A percentile compares a stretch with the other conserved stretches of the same genome.
Evolutionary conservation across 1,140 invertebrate species (phyloP).

Genomic region (Drosophila gunungcola): DNA sequence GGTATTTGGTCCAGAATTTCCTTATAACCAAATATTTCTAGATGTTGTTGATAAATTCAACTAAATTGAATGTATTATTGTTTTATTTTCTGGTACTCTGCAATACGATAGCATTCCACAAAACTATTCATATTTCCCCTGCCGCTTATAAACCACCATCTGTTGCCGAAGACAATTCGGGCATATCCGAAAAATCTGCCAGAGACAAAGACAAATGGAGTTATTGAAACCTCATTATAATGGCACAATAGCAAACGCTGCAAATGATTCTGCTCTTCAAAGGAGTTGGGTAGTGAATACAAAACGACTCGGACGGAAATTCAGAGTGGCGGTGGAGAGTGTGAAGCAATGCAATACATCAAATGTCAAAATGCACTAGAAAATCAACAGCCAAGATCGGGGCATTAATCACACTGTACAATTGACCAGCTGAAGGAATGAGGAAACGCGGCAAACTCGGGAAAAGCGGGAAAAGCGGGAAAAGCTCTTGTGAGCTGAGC

Average conservation of each 20-base stretch:
- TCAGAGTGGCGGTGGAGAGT: conserved; percentile 4
- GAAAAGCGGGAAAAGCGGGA: conserved; percentile 27
- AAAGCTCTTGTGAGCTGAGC: conserved; percentile 32
- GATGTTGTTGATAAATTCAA: too few species aligned
- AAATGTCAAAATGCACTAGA: conserved; percentile 80
- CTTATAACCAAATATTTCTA: too few species aligned
- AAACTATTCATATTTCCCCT: conserved; percentile 13
- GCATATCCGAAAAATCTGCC: conserved; percentile 51
- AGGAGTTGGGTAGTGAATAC: neutral
- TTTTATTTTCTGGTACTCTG: neutral
- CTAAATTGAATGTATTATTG: too few species aligned
- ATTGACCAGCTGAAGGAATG: conserved; percentile 45
- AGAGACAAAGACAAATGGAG: conserved; percentile 78
- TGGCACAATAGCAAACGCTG: conserved; percentile 61
- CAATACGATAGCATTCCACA: conserved; percentile 8
- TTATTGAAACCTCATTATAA: conserved; percentile 81
- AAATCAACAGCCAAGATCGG: conserved; percentile 75
- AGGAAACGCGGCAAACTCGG: conserved; percentile 11
- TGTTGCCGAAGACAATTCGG: conserved; percentile 33
- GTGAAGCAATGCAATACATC: conserved; percentile 72
- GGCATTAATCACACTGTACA: conserved; percentile 73
- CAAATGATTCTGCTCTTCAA: conserved; percentile 9
- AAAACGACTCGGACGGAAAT: conserved; percentile 4
- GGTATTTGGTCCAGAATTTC: too few species aligned
- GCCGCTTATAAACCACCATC: conserved; percentile 20